These are phyloP conservation scores for Microcebus lehilahytsara DNA, from an alignment of 2,113 vertebrate species.

Conservation along the genomic window DNA sequence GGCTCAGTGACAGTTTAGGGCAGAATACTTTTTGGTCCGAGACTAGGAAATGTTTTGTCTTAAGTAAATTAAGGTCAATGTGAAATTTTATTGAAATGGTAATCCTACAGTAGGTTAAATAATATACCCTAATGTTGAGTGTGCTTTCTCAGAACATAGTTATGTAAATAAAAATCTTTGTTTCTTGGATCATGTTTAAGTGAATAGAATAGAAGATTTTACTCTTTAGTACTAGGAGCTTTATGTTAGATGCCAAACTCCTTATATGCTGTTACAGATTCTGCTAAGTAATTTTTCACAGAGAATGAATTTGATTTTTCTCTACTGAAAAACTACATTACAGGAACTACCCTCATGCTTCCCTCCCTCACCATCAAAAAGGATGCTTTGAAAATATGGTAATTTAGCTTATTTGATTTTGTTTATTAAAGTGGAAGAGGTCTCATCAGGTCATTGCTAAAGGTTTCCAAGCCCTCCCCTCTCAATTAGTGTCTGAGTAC, in stretches of 20 bases:
- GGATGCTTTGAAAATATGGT: constrained; percentile 4
- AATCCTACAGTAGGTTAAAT: constrained; percentile 12
- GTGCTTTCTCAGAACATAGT: not conserved
- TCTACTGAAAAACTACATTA: constrained; percentile 49
- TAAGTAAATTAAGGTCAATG: not conserved
- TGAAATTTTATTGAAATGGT: not conserved
- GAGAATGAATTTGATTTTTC: constrained; percentile 2
- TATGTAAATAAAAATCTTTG: not conserved
- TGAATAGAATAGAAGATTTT: constrained; percentile 44
- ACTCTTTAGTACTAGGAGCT: constrained; percentile 18
- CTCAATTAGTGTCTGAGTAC: not conserved
- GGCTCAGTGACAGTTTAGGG: not conserved
- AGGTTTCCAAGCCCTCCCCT: not conserved
- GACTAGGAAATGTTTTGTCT: not conserved
- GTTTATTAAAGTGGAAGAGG: not conserved
- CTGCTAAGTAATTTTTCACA: not conserved
- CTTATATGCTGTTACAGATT: not conserved
- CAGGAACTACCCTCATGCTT: not conserved
- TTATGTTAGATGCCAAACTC: not conserved
- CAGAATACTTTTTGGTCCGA: not conserved
- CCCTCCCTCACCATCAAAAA: not conserved
- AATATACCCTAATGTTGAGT: not conserved
- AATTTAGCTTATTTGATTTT: not conserved
- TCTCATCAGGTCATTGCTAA: not conserved
- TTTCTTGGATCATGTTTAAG: not conserved